Conservation (phyloP, 1,140 invertebrate genomes). For the Dinothrombium tinctorium region DNA sequence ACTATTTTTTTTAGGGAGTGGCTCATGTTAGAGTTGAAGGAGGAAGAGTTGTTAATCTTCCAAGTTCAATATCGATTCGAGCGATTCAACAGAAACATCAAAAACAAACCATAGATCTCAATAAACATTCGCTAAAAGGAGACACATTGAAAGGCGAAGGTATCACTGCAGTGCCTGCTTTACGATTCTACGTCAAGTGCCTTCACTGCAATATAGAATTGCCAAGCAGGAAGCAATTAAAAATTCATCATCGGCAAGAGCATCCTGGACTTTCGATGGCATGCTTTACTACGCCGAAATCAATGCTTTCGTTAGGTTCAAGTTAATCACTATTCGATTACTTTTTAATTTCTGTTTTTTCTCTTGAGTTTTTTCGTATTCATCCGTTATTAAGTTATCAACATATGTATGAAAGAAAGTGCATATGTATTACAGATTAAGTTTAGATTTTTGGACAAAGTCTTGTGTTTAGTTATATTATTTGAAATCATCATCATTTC, state of each 20-base stretch:
- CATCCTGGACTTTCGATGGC: neutral
- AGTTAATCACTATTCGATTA: no score
- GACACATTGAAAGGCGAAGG: neutral
- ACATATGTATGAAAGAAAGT: no score
- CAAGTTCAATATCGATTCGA: conserved; percentile 1
- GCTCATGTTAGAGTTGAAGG: conserved; percentile 7
- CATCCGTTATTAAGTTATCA: no score
- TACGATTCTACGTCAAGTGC: conserved; percentile 3
- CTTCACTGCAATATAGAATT: conserved; percentile 1
- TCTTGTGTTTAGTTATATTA: no score
- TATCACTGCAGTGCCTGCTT: neutral
- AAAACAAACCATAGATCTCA: neutral
- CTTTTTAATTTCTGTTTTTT: no score
- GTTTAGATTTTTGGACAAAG: no score
- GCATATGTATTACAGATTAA: no score
- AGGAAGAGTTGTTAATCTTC: conserved; percentile 5
- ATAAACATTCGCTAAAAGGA: neutral
- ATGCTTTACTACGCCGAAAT: neutral
- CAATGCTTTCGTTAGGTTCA: no score
- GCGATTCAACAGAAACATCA: neutral
- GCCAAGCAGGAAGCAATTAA: neutral
- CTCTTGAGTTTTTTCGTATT: no score
- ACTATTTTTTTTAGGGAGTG: no score
- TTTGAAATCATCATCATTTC: no score
- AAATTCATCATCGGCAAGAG: conserved; percentile 1